Conservation (phyloP, 2,797 vertebrate genomes). For the Chrosomus eos region DNA sequence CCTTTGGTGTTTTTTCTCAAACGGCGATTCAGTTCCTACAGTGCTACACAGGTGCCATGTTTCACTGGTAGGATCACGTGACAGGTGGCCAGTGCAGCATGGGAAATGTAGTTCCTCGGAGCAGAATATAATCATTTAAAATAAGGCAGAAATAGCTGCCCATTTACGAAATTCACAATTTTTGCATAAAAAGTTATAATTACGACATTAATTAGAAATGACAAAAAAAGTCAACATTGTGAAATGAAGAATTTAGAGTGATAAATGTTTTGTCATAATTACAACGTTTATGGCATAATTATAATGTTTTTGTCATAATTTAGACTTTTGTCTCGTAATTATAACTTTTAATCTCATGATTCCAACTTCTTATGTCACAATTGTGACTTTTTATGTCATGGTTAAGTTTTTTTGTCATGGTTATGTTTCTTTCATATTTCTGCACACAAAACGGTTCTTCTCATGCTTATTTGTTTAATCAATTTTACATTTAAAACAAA, state of each 20-base stretch:
- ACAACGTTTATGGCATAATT: not conserved
- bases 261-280: not conserved
- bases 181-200: not conserved
- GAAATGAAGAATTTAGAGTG: not conserved
- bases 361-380: not conserved
- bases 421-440: not conserved
- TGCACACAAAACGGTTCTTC: not conserved
- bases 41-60: slow-evolving; percentile 82
- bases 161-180: not conserved
- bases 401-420: not conserved
- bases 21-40: slow-evolving; percentile 63
- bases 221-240: not conserved
- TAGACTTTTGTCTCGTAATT: not conserved
- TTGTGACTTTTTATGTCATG: not conserved
- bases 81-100: slow-evolving; percentile 62
- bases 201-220: not conserved
- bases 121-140: no score
- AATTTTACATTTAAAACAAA: not conserved
- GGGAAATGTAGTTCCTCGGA: slow-evolving; percentile 79
- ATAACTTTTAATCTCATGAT: not conserved
- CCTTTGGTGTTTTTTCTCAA: slow-evolving; percentile 49
- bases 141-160: not conserved
- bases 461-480: not conserved
- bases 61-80: slow-evolving; percentile 81
- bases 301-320: not conserved